Percentiles rank a stretch among this genome's conserved stretches.
Conservation (phyloP, 2,888 invertebrate genomes). For the Oligia latruncula region DNA sequence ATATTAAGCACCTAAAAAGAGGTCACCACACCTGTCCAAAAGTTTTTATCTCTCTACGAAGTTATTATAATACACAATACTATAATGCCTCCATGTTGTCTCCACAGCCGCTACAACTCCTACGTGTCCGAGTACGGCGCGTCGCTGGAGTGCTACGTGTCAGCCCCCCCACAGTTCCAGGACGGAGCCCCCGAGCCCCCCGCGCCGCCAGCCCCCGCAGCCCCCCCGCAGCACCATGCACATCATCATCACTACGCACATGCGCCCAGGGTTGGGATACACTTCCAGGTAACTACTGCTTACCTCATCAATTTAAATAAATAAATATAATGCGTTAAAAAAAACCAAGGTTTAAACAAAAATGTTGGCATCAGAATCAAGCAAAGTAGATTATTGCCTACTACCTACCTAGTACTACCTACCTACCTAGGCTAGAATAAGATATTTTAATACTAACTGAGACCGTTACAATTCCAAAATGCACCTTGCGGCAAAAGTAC, state of each 20-base stretch:
- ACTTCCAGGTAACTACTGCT: conserved; percentile 80
- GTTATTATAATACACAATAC: background rate
- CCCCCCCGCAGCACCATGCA: conserved; percentile 56
- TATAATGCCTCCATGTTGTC: background rate
- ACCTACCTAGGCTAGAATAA: background rate
- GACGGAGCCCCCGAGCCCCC: conserved; percentile 85
- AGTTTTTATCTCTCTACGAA: background rate
- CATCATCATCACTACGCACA: conserved; percentile 68
- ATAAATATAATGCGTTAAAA: too few species aligned
- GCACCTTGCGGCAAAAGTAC: too few species aligned
- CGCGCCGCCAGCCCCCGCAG: conserved; percentile 65
- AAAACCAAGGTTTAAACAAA: background rate
- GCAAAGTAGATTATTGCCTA: background rate
- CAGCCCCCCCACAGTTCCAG: conserved; percentile 89
- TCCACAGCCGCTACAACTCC: conserved; percentile 78
- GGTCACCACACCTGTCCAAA: background rate
- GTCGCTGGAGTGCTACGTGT: conserved; percentile 84
- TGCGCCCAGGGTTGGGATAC: conserved; percentile 83
- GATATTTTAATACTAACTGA: background rate
- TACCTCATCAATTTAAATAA: too few species aligned
- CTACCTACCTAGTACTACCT: background rate
- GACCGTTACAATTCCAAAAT: background rate
- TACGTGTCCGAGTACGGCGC: conserved; percentile 75
- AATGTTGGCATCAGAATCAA: background rate
- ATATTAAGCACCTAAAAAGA: background rate